Evolutionary conservation across 2,888 invertebrate genomes (phyloP).

Genomic region (Alentia gelatinosa): DNA sequence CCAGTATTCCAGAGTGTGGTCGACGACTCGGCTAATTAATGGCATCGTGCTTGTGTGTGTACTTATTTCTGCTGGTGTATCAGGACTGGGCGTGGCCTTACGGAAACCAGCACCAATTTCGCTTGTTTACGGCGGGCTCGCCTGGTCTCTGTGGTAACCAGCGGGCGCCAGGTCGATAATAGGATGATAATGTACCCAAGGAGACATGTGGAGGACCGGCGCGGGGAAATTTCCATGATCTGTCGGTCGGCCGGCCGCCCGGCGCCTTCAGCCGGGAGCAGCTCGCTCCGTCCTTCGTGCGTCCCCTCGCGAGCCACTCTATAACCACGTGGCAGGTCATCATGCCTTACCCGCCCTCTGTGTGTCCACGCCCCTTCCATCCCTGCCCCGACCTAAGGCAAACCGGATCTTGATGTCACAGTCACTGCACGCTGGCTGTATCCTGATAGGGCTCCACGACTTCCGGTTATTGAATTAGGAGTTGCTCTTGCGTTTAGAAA

Average conservation of each 20-base stretch:
- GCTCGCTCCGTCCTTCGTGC: not conserved
- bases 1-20: not conserved
- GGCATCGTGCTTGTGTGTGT: not conserved
- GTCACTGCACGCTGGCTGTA: too few relatives aligned
- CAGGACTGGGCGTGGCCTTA: not conserved
- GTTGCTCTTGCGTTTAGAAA: too few relatives aligned
- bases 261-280: not conserved
- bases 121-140: not conserved
- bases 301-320: not conserved
- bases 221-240: constrained; percentile 39
- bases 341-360: not conserved
- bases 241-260: too few relatives aligned
- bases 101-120: not conserved
- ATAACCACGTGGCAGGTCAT: not conserved
- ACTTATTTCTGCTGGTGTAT: not conserved
- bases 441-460: too few relatives aligned
- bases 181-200: constrained; percentile 43
- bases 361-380: not conserved
- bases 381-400: not conserved
- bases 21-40: too few relatives aligned
- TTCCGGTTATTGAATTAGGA: too few relatives aligned
- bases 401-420: too few relatives aligned
- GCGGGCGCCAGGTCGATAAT: not conserved
- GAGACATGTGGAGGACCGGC: not conserved
- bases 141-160: not conserved